Evolutionary conservation across 2,113 vertebrate species (phyloP).

Genomic region (Callospermophilus lateralis): DNA sequence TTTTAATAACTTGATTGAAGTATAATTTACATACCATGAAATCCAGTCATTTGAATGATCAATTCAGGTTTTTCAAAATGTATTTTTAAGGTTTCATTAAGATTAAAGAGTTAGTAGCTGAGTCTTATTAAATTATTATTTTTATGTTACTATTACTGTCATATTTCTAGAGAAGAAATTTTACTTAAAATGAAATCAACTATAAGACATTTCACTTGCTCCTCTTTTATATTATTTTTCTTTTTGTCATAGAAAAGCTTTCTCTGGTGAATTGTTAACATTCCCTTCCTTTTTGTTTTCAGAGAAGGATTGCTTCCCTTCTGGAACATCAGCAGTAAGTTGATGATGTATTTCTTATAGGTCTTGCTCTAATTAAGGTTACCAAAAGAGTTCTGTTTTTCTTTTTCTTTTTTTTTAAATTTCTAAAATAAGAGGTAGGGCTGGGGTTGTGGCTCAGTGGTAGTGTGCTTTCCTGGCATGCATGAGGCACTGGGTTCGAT

Average conservation of each 20-base stretch:
- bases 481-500: no score
- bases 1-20: conserved; percentile 22
- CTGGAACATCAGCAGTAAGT: conserved; percentile 94
- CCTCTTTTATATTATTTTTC: not conserved
- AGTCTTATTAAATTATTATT: not conserved
- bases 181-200: conserved; percentile 12
- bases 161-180: not conserved
- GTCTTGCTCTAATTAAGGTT: conserved; percentile 28
- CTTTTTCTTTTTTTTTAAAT: conserved; percentile 58
- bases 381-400: no score
- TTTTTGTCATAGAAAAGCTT: not conserved
- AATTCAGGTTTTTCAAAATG: not conserved
- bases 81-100: not conserved
- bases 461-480: no score
- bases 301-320: conserved; percentile 97
- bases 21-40: conserved; percentile 18
- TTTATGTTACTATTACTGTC: not conserved
- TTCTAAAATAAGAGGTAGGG: conserved; percentile 9
- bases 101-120: no score
- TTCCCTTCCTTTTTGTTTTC: conserved; percentile 76
- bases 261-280: conserved; percentile 41
- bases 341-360: conserved; percentile 52
- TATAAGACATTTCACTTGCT: conserved; percentile 40
- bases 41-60: not conserved
- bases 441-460: no score